phyloP scores from a whole-genome alignment of 2,888 invertebrate species.

The Minunthozetes semirufus region DNA sequence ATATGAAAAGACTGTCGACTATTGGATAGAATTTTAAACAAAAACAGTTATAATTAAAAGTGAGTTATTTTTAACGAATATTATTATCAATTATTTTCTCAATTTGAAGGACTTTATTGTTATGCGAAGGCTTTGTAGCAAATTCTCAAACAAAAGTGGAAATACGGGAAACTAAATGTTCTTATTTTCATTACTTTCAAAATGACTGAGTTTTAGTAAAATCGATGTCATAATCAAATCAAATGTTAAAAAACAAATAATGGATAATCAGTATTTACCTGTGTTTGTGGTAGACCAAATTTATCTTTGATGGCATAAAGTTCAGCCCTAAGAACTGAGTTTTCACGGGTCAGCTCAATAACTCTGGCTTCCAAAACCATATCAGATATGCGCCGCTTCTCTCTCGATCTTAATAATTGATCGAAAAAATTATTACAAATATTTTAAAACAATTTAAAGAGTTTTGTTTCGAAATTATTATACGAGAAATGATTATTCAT shows the following conservation, averaged over 20 bases:
- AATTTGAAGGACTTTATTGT: conserved; percentile 5
- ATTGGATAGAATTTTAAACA: neutral
- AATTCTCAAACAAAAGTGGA: neutral
- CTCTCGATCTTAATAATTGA: conserved; percentile 60
- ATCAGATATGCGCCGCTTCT: conserved; percentile 90
- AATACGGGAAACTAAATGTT: conserved; percentile 2
- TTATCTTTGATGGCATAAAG: conserved; percentile 86
- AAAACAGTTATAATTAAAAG: neutral
- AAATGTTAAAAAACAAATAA: too few species aligned
- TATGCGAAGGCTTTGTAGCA: neutral
- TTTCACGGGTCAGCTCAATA: conserved; percentile 87
- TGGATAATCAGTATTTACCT: conserved; percentile 30
- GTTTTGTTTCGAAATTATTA: too few species aligned
- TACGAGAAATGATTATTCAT: too few species aligned
- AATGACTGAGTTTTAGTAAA: neutral
- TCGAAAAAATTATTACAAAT: neutral
- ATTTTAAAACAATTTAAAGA: too few species aligned
- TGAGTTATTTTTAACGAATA: conserved; percentile 5
- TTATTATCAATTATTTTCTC: neutral
- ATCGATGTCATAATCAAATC: neutral
- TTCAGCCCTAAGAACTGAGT: conserved; percentile 85
- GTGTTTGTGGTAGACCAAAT: conserved; percentile 71
- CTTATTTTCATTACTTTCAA: neutral
- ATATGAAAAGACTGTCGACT: neutral
- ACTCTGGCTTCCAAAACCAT: conserved; percentile 92